phyloP scores from a whole-genome alignment of 2,888 invertebrate species.

The Cheilosia variabilis region DNA sequence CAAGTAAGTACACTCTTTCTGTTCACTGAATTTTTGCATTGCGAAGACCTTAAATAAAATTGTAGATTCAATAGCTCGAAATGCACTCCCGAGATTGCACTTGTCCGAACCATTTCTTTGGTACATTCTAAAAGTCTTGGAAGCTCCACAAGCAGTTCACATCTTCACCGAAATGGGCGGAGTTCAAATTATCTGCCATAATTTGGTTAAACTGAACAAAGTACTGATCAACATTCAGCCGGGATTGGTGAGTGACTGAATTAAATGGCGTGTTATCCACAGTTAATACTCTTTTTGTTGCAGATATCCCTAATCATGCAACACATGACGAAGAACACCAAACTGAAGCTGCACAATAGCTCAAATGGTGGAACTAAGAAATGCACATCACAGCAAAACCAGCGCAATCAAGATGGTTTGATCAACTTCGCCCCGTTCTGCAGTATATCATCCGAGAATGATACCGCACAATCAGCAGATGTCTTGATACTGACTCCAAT shows the following conservation, averaged over 20 bases:
- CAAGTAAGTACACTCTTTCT: constrained; percentile 78
- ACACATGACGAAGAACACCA: constrained; percentile 85
- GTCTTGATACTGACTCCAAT: constrained; percentile 92
- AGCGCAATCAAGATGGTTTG: constrained; percentile 88
- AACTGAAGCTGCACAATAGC: constrained; percentile 82
- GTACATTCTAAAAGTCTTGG: constrained; percentile 91
- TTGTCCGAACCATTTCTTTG: constrained; percentile 94
- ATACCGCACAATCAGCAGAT: constrained; percentile 95
- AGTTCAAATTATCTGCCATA: constrained; percentile 90
- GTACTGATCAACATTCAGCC: constrained; percentile 89
- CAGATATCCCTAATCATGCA: constrained; percentile 86
- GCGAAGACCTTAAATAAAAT: neutral
- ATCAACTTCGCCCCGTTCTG: constrained; percentile 96
- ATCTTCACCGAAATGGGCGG: constrained; percentile 91
- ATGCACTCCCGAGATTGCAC: constrained; percentile 83
- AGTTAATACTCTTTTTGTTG: neutral
- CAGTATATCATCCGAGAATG: constrained; percentile 90
- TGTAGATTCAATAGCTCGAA: constrained; percentile 81
- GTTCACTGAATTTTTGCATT: neutral
- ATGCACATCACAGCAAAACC: constrained; percentile 83
- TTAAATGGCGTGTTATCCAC: neutral
- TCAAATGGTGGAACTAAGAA: constrained; percentile 81
- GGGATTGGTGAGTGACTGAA: constrained; percentile 85
- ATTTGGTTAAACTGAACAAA: constrained; percentile 90
- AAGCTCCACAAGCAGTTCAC: constrained; percentile 89